Evolutionary conservation across 2,113 vertebrate genomes (phyloP), one percentile per base, ranked within the genome.

Genomic region (human (Homo sapiens)): DNA sequence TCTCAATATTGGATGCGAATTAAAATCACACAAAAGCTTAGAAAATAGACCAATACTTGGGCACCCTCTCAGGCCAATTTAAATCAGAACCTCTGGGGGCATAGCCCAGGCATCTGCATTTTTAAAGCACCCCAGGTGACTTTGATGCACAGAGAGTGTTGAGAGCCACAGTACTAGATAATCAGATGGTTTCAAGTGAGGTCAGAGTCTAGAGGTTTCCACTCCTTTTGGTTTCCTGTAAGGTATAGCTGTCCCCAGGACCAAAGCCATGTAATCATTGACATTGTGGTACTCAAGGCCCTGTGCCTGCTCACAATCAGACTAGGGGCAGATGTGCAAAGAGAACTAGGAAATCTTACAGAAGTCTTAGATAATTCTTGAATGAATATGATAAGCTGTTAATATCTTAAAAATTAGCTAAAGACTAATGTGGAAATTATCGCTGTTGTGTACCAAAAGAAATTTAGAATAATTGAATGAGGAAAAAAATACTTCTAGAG

Each of bases 381-480:
- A 89, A 79, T 52, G 38, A 90, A 64, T 43, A 50, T 96, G 45
- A 95, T 90, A 78, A 97, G 93, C 90, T 89, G 23, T 96, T 96
- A 93, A 82, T 97, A 81, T 40, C 70, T 93, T 91, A 96, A 27
- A 38, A 66, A 89, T 79, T 96, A 96, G 66, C 50, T 81, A 73
- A 92, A 91, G 85, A 93, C 23, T 86, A 84, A 52, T 23, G 48
- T 75, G 61, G 76, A 96, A 94, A 85, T 93, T 90, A 90, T 64
- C 79, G 45, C 14, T 76, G 16, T 75, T 86, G 79, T 70, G 48
- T 96, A 95, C 93, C 97, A 97, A 94, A 64, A 80, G 43, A 93
- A 92, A 93, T 93, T 83, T 76, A 75, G 40, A 95, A 81, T 93
- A 95, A 96, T 27, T 93, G 64, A 95, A 94, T 95, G 70, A 92